Conservation (phyloP, 2,797 vertebrate genomes). For the Trichosurus vulpecula region DNA sequence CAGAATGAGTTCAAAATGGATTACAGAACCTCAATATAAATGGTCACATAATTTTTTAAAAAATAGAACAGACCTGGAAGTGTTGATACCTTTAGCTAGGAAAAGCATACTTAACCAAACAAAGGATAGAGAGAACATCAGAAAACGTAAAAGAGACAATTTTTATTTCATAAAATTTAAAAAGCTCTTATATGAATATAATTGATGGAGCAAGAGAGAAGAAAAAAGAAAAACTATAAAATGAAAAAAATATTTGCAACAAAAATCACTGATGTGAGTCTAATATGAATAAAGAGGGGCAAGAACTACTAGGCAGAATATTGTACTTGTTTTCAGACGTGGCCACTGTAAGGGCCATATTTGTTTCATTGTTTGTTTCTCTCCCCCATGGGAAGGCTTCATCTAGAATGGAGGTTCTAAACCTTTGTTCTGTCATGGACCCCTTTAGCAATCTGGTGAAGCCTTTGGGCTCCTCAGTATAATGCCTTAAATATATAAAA, state of each 20-base stretch:
- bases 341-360: not conserved
- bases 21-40: not conserved
- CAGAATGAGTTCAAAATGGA: not conserved
- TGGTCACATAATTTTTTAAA: not conserved
- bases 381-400: not conserved
- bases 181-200: not conserved
- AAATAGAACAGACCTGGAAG: not conserved
- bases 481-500: not conserved
- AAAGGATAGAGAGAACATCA: conserved; percentile 3
- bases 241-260: conserved; percentile 18
- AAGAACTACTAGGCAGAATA: not conserved
- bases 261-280: not conserved
- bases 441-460: not conserved
- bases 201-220: not conserved
- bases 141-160: not conserved
- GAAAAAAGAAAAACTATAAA: not conserved
- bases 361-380: too few species aligned
- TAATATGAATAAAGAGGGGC: not conserved
- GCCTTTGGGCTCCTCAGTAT: not conserved
- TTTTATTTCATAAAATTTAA: not conserved
- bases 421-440: not conserved
- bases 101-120: not conserved
- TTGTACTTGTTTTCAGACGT: not conserved
- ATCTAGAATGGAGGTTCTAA: not conserved
- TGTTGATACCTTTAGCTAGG: not conserved